These are phyloP conservation scores for Melinopterus prodromus DNA, from an alignment of 2,888 invertebrate species.

Conservation along the genomic window DNA sequence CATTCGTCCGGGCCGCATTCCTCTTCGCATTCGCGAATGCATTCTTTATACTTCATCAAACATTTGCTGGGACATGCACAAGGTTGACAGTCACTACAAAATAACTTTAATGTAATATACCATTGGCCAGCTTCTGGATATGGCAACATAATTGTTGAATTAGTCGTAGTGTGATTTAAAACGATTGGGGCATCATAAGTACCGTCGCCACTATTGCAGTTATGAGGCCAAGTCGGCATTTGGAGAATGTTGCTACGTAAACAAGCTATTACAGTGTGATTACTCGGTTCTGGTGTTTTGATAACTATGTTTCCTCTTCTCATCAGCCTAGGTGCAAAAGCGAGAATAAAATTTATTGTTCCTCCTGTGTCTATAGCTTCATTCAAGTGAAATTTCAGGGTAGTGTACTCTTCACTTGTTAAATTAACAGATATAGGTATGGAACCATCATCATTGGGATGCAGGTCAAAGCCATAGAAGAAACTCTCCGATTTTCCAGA, in stretches of 20 bases:
- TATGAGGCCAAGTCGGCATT: conserved; percentile 69
- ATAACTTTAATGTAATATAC: conserved; percentile 78
- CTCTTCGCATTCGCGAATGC: conserved; percentile 48
- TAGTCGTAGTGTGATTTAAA: conserved; percentile 70
- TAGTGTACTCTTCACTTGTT: conserved; percentile 69
- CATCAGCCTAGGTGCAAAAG: conserved; percentile 68
- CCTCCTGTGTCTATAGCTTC: conserved; percentile 83
- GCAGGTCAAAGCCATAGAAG: conserved; percentile 77
- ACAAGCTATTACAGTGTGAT: conserved; percentile 68
- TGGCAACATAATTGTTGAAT: conserved; percentile 74
- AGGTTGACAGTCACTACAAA: conserved; percentile 65
- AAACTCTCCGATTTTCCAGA: conserved; percentile 79
- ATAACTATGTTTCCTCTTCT: conserved; percentile 4
- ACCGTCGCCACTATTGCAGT: conserved; percentile 64
- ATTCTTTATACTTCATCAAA: conserved; percentile 47
- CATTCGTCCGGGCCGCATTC: conserved; percentile 42
- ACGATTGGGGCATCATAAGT: conserved; percentile 68
- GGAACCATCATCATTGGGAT: conserved; percentile 68
- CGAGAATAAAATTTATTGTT: conserved; percentile 75
- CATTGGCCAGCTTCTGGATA: conserved; percentile 86
- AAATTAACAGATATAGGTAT: conserved; percentile 73
- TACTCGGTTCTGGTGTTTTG: conserved; percentile 49
- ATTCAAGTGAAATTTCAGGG: conserved; percentile 75
- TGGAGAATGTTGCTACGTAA: conserved; percentile 68
- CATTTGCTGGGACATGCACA: conserved; percentile 55